Evolutionary conservation across 1,140 invertebrate species (phyloP).

Genomic region (Probaryconus sp.): DNA sequence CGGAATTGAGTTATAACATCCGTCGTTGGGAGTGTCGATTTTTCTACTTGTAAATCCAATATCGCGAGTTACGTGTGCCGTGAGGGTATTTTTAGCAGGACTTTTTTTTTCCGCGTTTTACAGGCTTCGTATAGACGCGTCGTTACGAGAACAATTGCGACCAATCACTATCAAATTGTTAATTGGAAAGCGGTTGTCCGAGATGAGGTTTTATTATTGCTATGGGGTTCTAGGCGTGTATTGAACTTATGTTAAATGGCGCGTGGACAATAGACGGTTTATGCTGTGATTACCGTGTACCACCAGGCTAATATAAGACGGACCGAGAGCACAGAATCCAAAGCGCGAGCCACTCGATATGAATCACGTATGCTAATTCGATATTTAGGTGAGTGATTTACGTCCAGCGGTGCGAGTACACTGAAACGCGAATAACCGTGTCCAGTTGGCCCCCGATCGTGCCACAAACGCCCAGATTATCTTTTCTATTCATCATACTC

Average conservation of each 20-base stretch:
- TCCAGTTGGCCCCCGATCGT: conserved; percentile 13
- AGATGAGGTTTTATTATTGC: conserved; percentile 48
- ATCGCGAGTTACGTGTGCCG: conserved; percentile 4
- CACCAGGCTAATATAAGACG: conserved; percentile 25
- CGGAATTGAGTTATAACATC: conserved; percentile 18
- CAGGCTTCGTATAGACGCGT: conserved; percentile 18
- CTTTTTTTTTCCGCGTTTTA: conserved; percentile 2
- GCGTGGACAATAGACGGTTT: conserved; percentile 66
- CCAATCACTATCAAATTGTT: conserved; percentile 52
- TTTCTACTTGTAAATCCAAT: conserved; percentile 7
- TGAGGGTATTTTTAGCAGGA: neutral
- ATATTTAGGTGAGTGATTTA: conserved; percentile 66
- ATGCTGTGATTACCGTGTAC: conserved; percentile 55
- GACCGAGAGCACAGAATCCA: conserved; percentile 25
- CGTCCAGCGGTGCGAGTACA: conserved; percentile 38
- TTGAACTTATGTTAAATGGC: conserved; percentile 61
- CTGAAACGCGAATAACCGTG: conserved; percentile 25
- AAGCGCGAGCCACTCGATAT: conserved; percentile 48
- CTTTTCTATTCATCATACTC: conserved; percentile 27
- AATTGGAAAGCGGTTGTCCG: conserved; percentile 33
- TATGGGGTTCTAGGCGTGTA: conserved; percentile 51
- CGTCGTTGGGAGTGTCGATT: neutral
- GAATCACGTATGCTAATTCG: conserved; percentile 67
- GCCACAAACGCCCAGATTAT: conserved; percentile 1
- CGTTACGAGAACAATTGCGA: conserved; percentile 46